Base-by-base conservation (phyloP, 2,797 vertebrate species). In the Alcedo quadribrachys region DNA sequence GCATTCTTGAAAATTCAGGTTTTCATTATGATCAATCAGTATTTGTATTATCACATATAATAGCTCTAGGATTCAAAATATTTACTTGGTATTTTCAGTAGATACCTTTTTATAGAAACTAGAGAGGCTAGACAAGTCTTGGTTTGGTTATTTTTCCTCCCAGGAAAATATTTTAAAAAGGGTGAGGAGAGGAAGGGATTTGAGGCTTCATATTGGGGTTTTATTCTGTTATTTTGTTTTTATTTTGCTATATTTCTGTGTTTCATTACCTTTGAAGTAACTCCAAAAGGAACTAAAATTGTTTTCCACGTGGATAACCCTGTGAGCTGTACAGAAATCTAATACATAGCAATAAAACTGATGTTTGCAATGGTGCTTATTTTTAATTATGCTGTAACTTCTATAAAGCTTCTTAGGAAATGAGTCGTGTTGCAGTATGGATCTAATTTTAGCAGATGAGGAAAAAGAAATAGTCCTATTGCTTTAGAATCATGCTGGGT, bases 361-460 rank as follows among this genome's bases (percentile, higher is more conserved):
- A 3, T 63, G 73, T 76, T 90, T 85, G 16, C 51, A 73, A 54
- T 12, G 45, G 22, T 25, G n/a, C 24, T 79, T 9, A 25, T 65
- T 67, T 55, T 87, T 11, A 66, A 51, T 27, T 32, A 46, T 2
- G 3, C 28, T 78, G 15, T 22, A 58, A 58, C 30, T n/a, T 88
- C 24, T 24, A 24, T 67, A 79, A 81, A 57, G 12, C 53, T 78
- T 27, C 24, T 71, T 50, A 65, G 48, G 85, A 82, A 75, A 77
- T 25, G 13, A 77, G 32, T 71, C 1, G 1, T 75, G 50, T 43
- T 77, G n/a, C 53, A 74, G 65, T 8, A 68, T 7, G 1, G 37
- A 20, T 89, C 32, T 89, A 70, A 90, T 82, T 95, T 94, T 81
- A 90, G 57, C 68, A 83, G 67, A 30, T 15, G 27, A 24, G 30